Percentiles rank a stretch among this genome's conserved stretches.
phyloP scores from a whole-genome alignment of 2,888 invertebrate species.

The Asteroscopus sphinx region DNA sequence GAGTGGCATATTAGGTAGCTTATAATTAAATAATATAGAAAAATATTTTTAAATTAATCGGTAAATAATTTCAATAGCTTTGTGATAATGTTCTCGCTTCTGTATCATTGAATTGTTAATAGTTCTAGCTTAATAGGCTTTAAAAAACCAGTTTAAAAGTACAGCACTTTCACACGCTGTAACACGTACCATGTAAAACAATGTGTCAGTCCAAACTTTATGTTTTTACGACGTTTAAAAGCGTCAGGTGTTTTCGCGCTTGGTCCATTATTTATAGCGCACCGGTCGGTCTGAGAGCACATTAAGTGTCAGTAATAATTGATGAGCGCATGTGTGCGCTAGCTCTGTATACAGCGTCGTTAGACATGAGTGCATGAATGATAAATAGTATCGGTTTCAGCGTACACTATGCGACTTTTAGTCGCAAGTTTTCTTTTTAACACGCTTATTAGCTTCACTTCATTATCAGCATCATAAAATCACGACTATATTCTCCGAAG shows the following conservation, averaged over 20 bases:
- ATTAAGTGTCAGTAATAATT: conserved; percentile 76
- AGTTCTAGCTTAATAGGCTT: neutral
- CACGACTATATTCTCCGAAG: too few relatives aligned
- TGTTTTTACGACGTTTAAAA: conserved; percentile 56
- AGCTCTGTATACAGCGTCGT: conserved; percentile 44
- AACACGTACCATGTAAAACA: conserved; percentile 18
- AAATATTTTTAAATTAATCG: too few relatives aligned
- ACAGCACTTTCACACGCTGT: neutral
- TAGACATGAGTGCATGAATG: conserved; percentile 54
- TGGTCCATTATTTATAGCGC: conserved; percentile 68
- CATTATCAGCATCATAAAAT: too few relatives aligned
- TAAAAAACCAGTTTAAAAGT: neutral
- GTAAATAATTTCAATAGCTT: too few relatives aligned
- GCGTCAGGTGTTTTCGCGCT: conserved; percentile 69
- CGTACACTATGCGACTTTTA: conserved; percentile 10
- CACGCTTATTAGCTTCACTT: too few relatives aligned
- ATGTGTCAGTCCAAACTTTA: conserved; percentile 27
- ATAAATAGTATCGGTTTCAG: conserved; percentile 39
- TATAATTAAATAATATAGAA: too few relatives aligned
- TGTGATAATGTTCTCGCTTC: too few relatives aligned
- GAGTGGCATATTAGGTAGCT: too few relatives aligned
- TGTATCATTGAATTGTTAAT: too few relatives aligned
- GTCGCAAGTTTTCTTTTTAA: conserved; percentile 3
- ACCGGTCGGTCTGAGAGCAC: conserved; percentile 62
- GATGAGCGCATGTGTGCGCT: conserved; percentile 63